Percentiles rank a stretch among this genome's conserved stretches.
Conservation (phyloP, 1,140 invertebrate genomes). For the Bombus huntii region DNA sequence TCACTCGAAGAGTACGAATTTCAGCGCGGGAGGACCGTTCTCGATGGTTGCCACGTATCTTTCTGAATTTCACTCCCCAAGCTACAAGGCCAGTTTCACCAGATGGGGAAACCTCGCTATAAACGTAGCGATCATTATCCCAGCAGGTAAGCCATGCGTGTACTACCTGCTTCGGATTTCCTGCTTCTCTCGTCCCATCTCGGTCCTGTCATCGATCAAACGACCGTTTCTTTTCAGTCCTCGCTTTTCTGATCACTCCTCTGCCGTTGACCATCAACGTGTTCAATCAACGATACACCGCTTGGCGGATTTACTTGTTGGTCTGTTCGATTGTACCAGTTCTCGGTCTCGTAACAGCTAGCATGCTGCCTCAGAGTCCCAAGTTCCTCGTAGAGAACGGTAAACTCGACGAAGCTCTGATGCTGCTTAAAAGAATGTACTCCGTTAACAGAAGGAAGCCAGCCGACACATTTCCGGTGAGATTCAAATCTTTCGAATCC, state of each 20-base stretch:
- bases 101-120: conserved; percentile 74
- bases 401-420: conserved; percentile 75
- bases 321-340: conserved; percentile 75
- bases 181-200: neutral
- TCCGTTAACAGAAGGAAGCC: conserved; percentile 77
- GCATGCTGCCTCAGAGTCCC: conserved; percentile 81
- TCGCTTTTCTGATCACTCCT: conserved; percentile 83
- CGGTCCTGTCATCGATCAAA: neutral
- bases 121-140: conserved; percentile 72
- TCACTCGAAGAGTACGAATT: conserved; percentile 37
- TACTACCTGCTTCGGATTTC: neutral
- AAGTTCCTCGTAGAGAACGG: conserved; percentile 83
- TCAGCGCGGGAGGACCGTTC: conserved; percentile 77
- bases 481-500: neutral
- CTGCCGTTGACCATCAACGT: conserved; percentile 72
- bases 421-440: conserved; percentile 79
- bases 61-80: conserved; percentile 77
- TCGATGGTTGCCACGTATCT: conserved; percentile 76
- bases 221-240: conserved; percentile 72
- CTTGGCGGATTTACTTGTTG: conserved; percentile 85
- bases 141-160: conserved; percentile 71
- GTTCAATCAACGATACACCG: conserved; percentile 77
- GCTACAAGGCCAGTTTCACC: conserved; percentile 70
- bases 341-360: conserved; percentile 73
- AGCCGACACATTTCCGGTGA: conserved; percentile 80